phyloP scores from a whole-genome alignment of 1,140 invertebrate genomes.

The Heliconius congener region DNA sequence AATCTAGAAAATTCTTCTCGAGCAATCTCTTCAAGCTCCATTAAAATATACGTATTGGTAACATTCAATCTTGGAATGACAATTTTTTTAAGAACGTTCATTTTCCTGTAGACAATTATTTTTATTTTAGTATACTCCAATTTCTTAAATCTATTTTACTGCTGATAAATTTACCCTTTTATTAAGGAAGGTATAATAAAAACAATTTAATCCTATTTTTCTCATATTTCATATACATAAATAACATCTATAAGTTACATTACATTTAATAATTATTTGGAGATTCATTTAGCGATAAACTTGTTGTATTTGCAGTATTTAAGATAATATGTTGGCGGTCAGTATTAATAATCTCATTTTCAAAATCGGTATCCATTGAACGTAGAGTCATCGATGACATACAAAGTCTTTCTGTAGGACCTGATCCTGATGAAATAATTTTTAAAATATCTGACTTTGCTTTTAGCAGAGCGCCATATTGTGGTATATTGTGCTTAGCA shows the following conservation, averaged over 20 bases:
- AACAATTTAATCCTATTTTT: neutral
- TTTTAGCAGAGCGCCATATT: neutral
- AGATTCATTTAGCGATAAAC: neutral
- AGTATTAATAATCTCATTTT: conserved; percentile 15
- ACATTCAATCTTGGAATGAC: conserved; percentile 47
- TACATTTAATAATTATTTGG: neutral
- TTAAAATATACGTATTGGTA: conserved; percentile 46
- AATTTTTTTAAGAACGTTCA: conserved; percentile 50
- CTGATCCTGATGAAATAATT: conserved; percentile 34
- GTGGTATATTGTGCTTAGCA: conserved; percentile 18
- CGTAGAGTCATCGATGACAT: conserved; percentile 42
- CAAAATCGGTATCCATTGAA: conserved; percentile 35
- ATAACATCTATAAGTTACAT: neutral
- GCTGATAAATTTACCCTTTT: conserved; percentile 13
- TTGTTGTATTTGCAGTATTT: neutral
- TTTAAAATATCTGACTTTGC: conserved; percentile 37
- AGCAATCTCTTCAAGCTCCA: conserved; percentile 51
- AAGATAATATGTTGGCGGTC: neutral
- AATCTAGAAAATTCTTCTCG: conserved; percentile 52
- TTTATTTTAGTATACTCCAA: neutral
- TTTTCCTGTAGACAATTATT: conserved; percentile 48
- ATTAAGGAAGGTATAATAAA: neutral
- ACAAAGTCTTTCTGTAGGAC: conserved; percentile 36
- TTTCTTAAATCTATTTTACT: conserved; percentile 25
- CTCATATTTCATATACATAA: neutral